phyloP scores from a whole-genome alignment of 2,113 vertebrate genomes.

The Chloebia gouldiae region DNA sequence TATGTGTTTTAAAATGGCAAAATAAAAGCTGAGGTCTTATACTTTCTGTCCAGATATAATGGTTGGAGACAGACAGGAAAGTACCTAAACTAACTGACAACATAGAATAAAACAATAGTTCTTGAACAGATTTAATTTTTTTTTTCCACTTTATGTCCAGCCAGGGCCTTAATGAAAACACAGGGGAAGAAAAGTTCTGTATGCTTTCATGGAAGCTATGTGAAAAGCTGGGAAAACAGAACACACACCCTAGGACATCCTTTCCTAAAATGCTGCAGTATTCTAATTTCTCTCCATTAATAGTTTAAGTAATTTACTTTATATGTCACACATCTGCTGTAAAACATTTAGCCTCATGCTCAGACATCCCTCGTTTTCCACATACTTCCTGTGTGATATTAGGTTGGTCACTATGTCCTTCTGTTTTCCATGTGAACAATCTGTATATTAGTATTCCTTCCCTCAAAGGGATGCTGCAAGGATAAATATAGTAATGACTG shows the following conservation, averaged over 20 bases:
- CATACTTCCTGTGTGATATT: neutral
- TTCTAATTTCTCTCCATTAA: neutral
- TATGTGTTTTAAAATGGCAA: neutral
- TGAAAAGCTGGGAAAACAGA: neutral
- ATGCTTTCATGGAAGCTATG: neutral
- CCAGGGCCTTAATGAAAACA: neutral
- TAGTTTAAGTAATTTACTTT: neutral
- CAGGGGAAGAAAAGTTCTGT: neutral
- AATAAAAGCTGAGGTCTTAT: neutral
- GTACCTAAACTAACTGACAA: neutral
- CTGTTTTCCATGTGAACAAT: conserved; percentile 21
- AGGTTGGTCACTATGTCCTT: neutral
- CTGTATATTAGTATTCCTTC: neutral
- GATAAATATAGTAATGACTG: conserved; percentile 34
- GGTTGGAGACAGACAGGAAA: neutral
- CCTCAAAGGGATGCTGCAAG: conserved; percentile 11
- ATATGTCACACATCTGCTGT: neutral
- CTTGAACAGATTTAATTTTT: neutral
- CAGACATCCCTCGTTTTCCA: neutral
- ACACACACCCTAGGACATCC: neutral
- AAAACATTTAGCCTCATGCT: neutral
- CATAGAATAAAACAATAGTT: neutral
- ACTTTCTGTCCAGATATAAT: neutral
- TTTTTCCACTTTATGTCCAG: neutral
- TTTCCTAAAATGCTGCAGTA: neutral